Percentiles rank a stretch among this genome's conserved stretches.
phyloP scores from a whole-genome alignment of 1,140 invertebrate genomes.

The Trinorchestia longiramus region DNA sequence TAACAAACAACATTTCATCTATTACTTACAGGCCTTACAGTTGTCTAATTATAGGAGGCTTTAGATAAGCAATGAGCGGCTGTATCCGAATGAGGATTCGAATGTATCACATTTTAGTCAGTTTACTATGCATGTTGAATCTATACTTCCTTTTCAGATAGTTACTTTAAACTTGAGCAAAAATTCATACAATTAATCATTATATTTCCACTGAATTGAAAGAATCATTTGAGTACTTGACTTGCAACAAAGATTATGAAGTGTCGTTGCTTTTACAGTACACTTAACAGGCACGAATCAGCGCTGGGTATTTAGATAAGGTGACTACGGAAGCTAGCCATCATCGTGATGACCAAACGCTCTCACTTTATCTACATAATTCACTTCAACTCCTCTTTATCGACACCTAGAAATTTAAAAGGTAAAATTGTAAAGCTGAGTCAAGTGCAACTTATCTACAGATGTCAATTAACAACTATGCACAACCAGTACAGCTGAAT shows the following conservation, averaged over 20 bases:
- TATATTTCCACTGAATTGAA: neutral
- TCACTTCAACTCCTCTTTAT: neutral
- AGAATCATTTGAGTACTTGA: neutral
- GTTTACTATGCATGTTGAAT: too few species aligned
- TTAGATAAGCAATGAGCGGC: too few species aligned
- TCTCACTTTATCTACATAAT: neutral
- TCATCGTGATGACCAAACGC: neutral
- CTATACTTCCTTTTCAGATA: too few species aligned
- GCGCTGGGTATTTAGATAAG: neutral
- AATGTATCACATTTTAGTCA: neutral
- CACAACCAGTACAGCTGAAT: neutral
- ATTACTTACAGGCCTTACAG: too few species aligned
- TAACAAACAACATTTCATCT: too few species aligned
- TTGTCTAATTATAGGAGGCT: too few species aligned
- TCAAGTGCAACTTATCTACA: neutral
- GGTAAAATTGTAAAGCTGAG: too few species aligned
- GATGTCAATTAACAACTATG: neutral
- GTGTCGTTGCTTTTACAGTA: neutral
- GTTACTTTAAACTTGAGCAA: too few species aligned
- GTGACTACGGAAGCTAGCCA: neutral
- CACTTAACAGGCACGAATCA: neutral
- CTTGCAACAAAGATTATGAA: neutral
- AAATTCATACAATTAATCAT: too few species aligned
- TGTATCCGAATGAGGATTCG: too few species aligned
- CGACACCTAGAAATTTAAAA: neutral